These are phyloP conservation scores for Diploptera punctata DNA, from an alignment of 2,888 invertebrate species.

Conservation along the genomic window DNA sequence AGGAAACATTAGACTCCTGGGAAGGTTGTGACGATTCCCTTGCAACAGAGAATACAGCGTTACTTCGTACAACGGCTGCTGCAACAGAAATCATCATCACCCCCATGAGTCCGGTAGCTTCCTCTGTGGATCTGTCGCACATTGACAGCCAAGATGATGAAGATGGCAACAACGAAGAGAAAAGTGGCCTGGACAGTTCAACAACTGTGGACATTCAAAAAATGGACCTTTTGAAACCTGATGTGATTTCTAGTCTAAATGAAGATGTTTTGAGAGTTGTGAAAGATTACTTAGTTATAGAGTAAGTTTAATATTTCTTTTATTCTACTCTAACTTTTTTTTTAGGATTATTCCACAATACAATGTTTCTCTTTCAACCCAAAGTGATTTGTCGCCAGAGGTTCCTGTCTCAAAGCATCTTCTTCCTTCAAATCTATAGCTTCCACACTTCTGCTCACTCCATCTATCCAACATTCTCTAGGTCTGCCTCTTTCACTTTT, in stretches of 20 bases:
- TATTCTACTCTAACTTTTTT: too few relatives aligned
- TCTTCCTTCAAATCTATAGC: too few relatives aligned
- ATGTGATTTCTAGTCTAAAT: conserved; percentile 30
- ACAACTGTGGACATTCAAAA: conserved; percentile 39
- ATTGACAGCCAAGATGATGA: conserved; percentile 29
- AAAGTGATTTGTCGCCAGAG: too few relatives aligned
- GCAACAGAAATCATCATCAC: conserved; percentile 57
- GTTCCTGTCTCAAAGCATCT: too few relatives aligned
- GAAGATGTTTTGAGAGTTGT: conserved; percentile 35
- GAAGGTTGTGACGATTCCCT: conserved; percentile 29
- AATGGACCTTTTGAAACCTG: conserved; percentile 41
- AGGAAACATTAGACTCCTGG: conserved; percentile 26
- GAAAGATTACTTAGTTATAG: background rate
- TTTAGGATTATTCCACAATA: too few relatives aligned
- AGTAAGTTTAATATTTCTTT: background rate
- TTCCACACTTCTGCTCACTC: too few relatives aligned
- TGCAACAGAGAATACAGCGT: conserved; percentile 60
- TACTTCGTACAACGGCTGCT: conserved; percentile 58
- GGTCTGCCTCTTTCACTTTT: too few relatives aligned
- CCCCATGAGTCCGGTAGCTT: conserved; percentile 47
- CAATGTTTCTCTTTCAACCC: too few relatives aligned
- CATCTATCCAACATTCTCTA: too few relatives aligned
- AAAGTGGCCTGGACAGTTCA: conserved; percentile 16
- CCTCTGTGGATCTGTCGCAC: conserved; percentile 33
- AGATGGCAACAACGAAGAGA: background rate